Evolutionary conservation across 2,888 invertebrate species (phyloP).

Genomic region (Dolichomitus sp.): DNA sequence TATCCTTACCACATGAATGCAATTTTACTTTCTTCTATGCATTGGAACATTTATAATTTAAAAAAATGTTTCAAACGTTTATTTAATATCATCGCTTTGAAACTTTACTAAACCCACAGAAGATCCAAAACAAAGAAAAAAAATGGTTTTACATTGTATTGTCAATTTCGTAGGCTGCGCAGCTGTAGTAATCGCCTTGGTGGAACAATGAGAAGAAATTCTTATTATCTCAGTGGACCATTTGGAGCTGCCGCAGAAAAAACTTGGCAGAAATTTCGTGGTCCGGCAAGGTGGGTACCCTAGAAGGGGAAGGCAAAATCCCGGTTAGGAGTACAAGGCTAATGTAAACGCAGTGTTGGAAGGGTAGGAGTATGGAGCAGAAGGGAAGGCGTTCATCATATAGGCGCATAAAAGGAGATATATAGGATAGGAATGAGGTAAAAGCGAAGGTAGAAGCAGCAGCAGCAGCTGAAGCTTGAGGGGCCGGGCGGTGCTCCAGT

Average conservation of each 20-base stretch:
- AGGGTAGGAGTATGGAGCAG: slow-evolving; percentile 18
- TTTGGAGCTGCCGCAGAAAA: slow-evolving; percentile 12
- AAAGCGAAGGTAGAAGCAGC: slow-evolving; percentile 27
- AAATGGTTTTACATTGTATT: neutral
- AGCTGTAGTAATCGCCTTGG: neutral
- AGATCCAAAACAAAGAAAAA: neutral
- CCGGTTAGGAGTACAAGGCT: slow-evolving; percentile 66
- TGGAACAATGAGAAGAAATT: slow-evolving; percentile 29
- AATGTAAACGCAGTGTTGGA: slow-evolving; percentile 58
- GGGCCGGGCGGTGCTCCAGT: slow-evolving; percentile 56
- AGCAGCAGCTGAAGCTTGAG: slow-evolving; percentile 27
- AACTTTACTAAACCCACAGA: neutral
- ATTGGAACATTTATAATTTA: too few relatives aligned
- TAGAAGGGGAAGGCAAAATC: slow-evolving; percentile 39
- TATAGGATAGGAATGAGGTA: slow-evolving; percentile 15
- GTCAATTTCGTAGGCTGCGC: neutral
- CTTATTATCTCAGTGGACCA: slow-evolving; percentile 30
- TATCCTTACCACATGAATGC: too few relatives aligned
- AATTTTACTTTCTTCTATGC: too few relatives aligned
- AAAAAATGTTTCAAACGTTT: too few relatives aligned
- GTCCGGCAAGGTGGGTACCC: slow-evolving; percentile 34
- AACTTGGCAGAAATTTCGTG: slow-evolving; percentile 44
- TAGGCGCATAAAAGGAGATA: slow-evolving; percentile 28
- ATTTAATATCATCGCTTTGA: too few relatives aligned
- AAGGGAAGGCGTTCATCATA: slow-evolving; percentile 56